These are phyloP conservation scores for Cinclus mexicanus DNA, from an alignment of 2,113 vertebrate genomes.

Conservation along the genomic window DNA sequence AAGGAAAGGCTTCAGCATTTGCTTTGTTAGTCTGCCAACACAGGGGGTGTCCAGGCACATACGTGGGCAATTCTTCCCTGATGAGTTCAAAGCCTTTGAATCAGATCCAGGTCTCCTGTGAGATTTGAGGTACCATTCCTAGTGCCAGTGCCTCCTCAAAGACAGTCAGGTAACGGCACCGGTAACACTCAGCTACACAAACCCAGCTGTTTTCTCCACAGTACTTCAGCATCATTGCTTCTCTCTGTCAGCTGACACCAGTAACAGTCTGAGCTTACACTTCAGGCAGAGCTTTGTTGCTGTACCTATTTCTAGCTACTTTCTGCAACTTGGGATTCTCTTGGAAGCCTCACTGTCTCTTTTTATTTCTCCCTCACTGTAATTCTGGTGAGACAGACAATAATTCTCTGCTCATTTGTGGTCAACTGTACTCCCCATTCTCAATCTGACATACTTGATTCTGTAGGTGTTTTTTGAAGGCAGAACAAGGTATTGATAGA, in stretches of 20 bases:
- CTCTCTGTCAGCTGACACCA: neutral
- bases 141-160: neutral
- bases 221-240: neutral
- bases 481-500: neutral
- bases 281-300: neutral
- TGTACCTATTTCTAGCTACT: neutral
- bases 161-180: neutral
- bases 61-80: rapidly evolving
- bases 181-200: neutral
- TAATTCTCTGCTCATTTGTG: neutral
- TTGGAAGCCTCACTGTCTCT: neutral
- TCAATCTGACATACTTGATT: neutral
- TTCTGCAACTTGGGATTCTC: neutral
- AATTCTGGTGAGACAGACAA: neutral
- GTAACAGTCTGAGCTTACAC: rapidly evolving
- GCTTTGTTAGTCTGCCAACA: neutral
- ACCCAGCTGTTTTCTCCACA: neutral
- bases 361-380: neutral
- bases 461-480: neutral
- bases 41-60: rapidly evolving
- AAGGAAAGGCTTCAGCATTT: neutral
- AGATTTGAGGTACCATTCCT: neutral
- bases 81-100: neutral
- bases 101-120: neutral
- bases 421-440: neutral